Percentiles rank a stretch among this genome's conserved stretches.
These are phyloP conservation scores for Argyrosomus regius DNA, from an alignment of 2,797 vertebrate species.

Conservation along the genomic window DNA sequence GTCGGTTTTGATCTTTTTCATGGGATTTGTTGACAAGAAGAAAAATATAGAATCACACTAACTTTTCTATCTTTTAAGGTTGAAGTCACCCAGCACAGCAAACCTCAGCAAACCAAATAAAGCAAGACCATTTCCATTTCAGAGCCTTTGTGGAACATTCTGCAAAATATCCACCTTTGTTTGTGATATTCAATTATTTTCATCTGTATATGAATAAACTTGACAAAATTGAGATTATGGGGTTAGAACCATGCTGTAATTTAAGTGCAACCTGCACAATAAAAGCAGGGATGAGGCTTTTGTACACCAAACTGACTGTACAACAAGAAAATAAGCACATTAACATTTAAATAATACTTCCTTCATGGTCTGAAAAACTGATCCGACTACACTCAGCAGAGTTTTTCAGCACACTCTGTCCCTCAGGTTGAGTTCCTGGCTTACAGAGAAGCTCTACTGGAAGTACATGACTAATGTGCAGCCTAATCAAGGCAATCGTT, in stretches of 20 bases:
- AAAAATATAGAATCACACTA: background rate
- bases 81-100: background rate
- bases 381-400: background rate
- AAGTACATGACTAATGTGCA: constrained; percentile 59
- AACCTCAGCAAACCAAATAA: background rate
- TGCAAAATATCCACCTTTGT: background rate
- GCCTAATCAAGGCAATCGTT: constrained; percentile 75
- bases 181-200: background rate
- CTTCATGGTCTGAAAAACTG: background rate
- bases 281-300: background rate
- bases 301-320: background rate
- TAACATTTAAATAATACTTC: background rate
- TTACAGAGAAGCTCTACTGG: constrained; percentile 52
- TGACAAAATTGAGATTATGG: background rate
- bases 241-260: background rate
- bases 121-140: background rate
- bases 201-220: background rate
- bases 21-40: background rate
- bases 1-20: too few relatives aligned
- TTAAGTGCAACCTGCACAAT: background rate
- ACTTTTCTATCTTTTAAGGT: background rate
- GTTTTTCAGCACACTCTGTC: background rate
- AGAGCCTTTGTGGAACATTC: too few relatives aligned
- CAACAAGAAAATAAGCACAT: background rate
- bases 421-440: constrained; percentile 26